These are phyloP conservation scores for Pentamera pediparva DNA, from an alignment of 53 echinoderm and acorn worm species.

Conservation along the genomic window DNA sequence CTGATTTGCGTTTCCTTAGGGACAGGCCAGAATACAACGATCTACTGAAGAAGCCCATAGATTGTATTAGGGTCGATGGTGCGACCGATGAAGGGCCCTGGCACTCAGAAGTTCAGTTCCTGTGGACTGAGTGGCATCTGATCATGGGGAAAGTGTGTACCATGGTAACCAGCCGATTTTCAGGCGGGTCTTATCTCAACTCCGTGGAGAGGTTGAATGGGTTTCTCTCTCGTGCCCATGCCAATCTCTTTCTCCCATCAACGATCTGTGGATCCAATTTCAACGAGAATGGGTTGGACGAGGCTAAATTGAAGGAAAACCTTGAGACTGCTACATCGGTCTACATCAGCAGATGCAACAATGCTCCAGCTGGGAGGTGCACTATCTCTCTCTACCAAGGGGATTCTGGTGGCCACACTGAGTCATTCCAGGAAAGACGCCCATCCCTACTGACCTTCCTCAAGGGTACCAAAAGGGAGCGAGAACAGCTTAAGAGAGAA, in stretches of 20 bases:
- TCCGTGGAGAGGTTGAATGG: slow-evolving; percentile 38
- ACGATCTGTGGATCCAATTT: slow-evolving; percentile 28
- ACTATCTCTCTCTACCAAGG: slow-evolving; percentile 29
- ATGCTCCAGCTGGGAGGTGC: slow-evolving; percentile 35
- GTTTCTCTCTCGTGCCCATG: slow-evolving; percentile 23
- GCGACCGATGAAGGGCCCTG: slow-evolving; percentile 49
- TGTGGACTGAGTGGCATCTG: slow-evolving; percentile 46
- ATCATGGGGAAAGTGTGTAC: slow-evolving; percentile 7
- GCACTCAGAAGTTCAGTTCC: slow-evolving; percentile 42
- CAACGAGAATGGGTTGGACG: slow-evolving; percentile 14
- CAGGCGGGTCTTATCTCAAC: slow-evolving; percentile 41
- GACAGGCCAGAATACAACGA: slow-evolving; percentile 29
- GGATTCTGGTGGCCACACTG: slow-evolving; percentile 8
- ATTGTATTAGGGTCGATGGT: slow-evolving; percentile 53
- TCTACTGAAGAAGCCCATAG: slow-evolving; percentile 27
- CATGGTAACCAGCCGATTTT: slow-evolving; percentile 29
- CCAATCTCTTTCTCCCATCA: slow-evolving; percentile 25
- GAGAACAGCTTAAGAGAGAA: slow-evolving; percentile 23
- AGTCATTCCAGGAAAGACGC: slow-evolving; percentile 3
- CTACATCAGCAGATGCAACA: slow-evolving; percentile 21
- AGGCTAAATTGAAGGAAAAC: slow-evolving; percentile 19
- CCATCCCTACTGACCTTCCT: slow-evolving; percentile 36
- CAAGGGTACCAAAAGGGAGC: slow-evolving; percentile 30
- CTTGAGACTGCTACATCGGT: slow-evolving; percentile 20
- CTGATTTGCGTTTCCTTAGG: slow-evolving; percentile 21